phyloP scores from a whole-genome alignment of 2,797 vertebrate species.

The Sebastiscus tertius region DNA sequence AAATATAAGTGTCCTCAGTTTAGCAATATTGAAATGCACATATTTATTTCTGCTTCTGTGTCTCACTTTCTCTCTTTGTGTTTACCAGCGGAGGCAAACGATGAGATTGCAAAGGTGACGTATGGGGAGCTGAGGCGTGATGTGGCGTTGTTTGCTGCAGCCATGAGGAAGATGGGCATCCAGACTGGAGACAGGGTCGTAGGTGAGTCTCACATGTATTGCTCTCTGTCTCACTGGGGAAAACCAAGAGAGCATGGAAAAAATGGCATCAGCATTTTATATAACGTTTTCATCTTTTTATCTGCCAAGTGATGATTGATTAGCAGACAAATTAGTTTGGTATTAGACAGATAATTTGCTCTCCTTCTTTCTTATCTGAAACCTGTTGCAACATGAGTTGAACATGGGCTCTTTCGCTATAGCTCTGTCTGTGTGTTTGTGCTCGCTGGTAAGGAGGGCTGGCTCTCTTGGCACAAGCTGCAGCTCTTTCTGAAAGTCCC shows the following conservation, averaged over 20 bases:
- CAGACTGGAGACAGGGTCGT: slow-evolving; percentile 91
- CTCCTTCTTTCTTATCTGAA: background rate
- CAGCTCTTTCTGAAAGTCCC: slow-evolving; percentile 55
- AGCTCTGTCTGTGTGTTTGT: background rate
- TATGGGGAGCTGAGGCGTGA: slow-evolving; percentile 89
- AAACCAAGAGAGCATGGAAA: background rate
- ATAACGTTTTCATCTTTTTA: background rate
- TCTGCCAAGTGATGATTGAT: background rate
- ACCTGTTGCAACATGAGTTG: slow-evolving; percentile 1
- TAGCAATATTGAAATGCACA: background rate
- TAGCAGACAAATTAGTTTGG: background rate
- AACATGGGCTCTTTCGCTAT: background rate
- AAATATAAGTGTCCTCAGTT: background rate
- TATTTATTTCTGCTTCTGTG: background rate
- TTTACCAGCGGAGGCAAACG: slow-evolving; percentile 88
- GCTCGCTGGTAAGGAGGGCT: background rate
- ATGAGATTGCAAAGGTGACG: slow-evolving; percentile 93
- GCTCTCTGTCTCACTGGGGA: background rate
- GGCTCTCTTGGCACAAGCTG: slow-evolving; percentile 25
- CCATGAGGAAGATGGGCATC: slow-evolving; percentile 96
- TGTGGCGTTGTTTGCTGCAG: slow-evolving; percentile 92
- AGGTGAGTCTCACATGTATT: slow-evolving; percentile 81
- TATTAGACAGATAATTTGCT: background rate
- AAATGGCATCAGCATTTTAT: background rate
- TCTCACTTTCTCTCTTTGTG: slow-evolving; percentile 17